Evolutionary conservation across 2,113 vertebrate species (phyloP), one percentile per base, ranked within the genome.

Genomic region (Pedetes capensis): DNA sequence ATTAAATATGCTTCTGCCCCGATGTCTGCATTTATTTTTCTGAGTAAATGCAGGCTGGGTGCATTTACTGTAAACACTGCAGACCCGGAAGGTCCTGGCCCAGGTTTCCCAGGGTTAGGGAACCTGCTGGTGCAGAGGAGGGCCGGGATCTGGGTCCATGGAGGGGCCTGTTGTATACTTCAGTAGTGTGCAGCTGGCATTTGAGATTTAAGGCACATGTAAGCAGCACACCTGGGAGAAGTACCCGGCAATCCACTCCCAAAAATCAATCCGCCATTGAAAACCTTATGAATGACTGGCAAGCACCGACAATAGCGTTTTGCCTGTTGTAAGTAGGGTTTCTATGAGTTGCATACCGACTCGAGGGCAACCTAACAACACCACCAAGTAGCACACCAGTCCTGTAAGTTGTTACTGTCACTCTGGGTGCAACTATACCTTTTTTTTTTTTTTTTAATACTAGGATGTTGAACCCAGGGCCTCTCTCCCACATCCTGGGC

Each of bases 41-140:
- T 78, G 42, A 49, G 51, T 42, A n/a, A 29, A 4, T 12, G 1
- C 47, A 82, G 47, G 42, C 8, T n/a, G n/a, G n/a, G n/a, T n/a
- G n/a, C n/a, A n/a, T 34, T 59, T 2, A 1, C 53, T 29, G 61
- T 68, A 37, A 5, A 20, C 3, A 37, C 0, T 18, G 3, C n/a
- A 23, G 61, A 10, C 34, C 78, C 39, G 13, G n/a, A 32, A 20
- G 23, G 10, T 61, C 79, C 27, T 4, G 7, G 42, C 69, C 72
- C 4, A 17, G 51, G 47, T 16, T 39, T 66, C 44, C 55, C 16
- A 8, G 29, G 39, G 13, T 32, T 29, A 37, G 6, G 34, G 66
- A 59, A 55, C 18, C 12, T 3, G 59, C 29, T 29, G 12, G n/a
- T 8, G 32, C 29, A 4, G 5, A 37, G 3, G 51, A 18, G 12